These are phyloP conservation scores for Propsilocerus akamusi DNA, from an alignment of 1,140 invertebrate genomes.

Conservation along the genomic window DNA sequence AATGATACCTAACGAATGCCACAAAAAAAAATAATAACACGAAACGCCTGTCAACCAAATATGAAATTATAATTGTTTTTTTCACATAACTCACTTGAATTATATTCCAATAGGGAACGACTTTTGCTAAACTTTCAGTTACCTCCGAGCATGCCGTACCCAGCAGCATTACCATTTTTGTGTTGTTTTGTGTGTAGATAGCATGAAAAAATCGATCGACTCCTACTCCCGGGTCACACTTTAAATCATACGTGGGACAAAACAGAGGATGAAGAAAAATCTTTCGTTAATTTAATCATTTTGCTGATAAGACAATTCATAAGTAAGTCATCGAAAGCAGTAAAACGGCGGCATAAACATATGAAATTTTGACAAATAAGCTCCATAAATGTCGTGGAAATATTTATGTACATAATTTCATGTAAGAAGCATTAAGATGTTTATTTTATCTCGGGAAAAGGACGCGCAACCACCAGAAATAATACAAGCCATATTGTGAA, in stretches of 20 bases:
- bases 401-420: too few species aligned
- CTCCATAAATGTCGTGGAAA: too few species aligned
- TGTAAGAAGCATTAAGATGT: too few species aligned
- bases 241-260: slow-evolving; percentile 15
- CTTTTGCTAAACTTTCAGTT: slow-evolving; percentile 72
- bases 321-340: too few species aligned
- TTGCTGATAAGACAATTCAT: too few species aligned
- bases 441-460: too few species aligned
- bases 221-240: slow-evolving; percentile 80
- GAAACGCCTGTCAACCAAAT: not conserved
- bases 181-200: slow-evolving; percentile 55
- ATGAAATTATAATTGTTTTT: not conserved
- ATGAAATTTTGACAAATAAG: too few species aligned
- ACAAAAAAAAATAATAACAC: slow-evolving; percentile 1
- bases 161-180: slow-evolving; percentile 54
- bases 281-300: too few species aligned
- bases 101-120: slow-evolving; percentile 82
- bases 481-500: too few species aligned
- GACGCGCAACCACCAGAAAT: too few species aligned
- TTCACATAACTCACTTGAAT: slow-evolving; percentile 43
- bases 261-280: not conserved
- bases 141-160: slow-evolving; percentile 79
- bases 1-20: slow-evolving; percentile 50
- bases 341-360: too few species aligned
- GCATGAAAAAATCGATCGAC: slow-evolving; percentile 81